phyloP scores from a whole-genome alignment of 2,113 vertebrate species.

The Petrocephalus zakoni region DNA sequence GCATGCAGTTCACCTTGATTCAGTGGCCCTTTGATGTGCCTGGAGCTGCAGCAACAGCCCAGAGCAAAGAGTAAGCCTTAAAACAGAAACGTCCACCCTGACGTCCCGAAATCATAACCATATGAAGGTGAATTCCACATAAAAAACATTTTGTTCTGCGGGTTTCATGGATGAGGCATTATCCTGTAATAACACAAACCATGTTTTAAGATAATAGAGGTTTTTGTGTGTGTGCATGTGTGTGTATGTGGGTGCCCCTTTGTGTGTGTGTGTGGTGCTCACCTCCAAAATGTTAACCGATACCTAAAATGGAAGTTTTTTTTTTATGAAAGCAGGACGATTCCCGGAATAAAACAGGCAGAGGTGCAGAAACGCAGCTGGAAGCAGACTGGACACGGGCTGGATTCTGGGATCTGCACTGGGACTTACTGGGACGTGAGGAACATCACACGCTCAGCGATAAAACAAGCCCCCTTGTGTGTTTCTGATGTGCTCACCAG shows the following conservation, averaged over 20 bases:
- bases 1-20: slow-evolving; percentile 92
- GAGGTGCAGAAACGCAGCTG: neutral
- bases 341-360: slow-evolving; percentile 44
- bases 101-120: slow-evolving; percentile 98
- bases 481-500: neutral
- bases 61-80: slow-evolving; percentile 74
- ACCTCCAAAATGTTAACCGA: slow-evolving; percentile 63
- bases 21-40: slow-evolving; percentile 94
- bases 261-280: slow-evolving; percentile 24
- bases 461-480: neutral
- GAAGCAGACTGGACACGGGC: neutral
- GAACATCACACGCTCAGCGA: neutral
- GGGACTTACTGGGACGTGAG: neutral
- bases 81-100: slow-evolving; percentile 69
- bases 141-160: slow-evolving; percentile 69
- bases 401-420: no score
- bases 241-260: slow-evolving; percentile 39
- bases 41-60: slow-evolving; percentile 76
- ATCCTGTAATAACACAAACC: slow-evolving; percentile 95
- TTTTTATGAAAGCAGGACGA: slow-evolving; percentile 65
- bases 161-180: slow-evolving; percentile 82
- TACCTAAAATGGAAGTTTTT: slow-evolving; percentile 94
- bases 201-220: slow-evolving; percentile 79
- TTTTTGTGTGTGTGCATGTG: slow-evolving; percentile 48
- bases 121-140: slow-evolving; percentile 84